Base-by-base conservation (phyloP, 2,113 vertebrate species). In the Rhodinocichla rosea region DNA sequence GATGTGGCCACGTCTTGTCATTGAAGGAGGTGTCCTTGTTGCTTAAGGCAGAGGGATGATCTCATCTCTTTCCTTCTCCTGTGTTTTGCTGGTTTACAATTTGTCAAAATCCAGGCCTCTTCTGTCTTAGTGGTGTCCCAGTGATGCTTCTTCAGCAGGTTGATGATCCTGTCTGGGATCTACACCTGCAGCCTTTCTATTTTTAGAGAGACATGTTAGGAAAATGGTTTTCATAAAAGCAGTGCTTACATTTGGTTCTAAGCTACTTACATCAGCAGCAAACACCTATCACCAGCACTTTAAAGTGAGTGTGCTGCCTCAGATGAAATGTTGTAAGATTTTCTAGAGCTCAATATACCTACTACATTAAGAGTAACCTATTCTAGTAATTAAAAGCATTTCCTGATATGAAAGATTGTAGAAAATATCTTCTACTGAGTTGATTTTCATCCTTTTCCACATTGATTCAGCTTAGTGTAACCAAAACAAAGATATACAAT, bases 381-480 rank as follows among this genome's bases (percentile, higher is more conserved):
- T 56, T 74, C 21, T 21, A 83, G 17, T 64, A 77, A 96, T 94
- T 86, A 92, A 80, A 96, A 90, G 27, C 57, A 78, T 83, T 93
- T 89, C 35, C 64, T 57, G 57, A 75, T 32, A 92, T 64, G 56
- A 90, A 94, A 93, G 47, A 28, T 57, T 47, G 15, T 27, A 85
- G 57, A 63, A 89, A 94, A 50, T 70, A 32, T 59, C 35, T 74
- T 70, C 45, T 63, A 49, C 8, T 9, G 37, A 74, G n/a, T 69
- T 55, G 30, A 59, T 83, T 91, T 91, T 77, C 15, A 56, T 90
- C 77, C 24, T 86, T 86, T 83, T 67, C 27, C 44, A 56, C 23
- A 83, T 67, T 44, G 35, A 65, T 74, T 80, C 63, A 42, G 27
- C 33, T 74, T n/a, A 60, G 7, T 52, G 24, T 27, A 88, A 24